A percentile compares a stretch with the other conserved stretches of the same genome.
These are phyloP conservation scores for Pipa parva DNA, from an alignment of 2,113 vertebrate species.

Conservation along the genomic window DNA sequence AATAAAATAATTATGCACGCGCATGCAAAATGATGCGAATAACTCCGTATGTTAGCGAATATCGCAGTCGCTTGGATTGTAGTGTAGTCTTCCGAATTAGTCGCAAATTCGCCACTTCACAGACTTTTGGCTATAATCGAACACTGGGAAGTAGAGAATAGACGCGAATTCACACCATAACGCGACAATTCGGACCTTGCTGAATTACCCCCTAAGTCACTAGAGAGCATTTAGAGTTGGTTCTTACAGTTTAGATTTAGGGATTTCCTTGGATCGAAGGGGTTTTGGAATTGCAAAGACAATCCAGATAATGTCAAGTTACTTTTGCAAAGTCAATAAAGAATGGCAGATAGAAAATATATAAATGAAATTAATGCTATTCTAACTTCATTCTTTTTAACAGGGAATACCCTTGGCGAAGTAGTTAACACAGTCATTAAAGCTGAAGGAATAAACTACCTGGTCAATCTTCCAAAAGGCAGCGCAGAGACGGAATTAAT, in stretches of 20 bases:
- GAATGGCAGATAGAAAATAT: background rate
- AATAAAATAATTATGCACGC: too few relatives aligned
- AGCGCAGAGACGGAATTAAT: constrained; percentile 73
- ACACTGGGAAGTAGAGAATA: too few relatives aligned
- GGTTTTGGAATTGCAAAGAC: background rate
- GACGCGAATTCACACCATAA: too few relatives aligned
- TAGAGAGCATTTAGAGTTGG: background rate
- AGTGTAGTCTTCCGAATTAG: too few relatives aligned
- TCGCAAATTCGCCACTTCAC: too few relatives aligned
- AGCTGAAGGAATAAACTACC: constrained; percentile 56
- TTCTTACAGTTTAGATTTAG: background rate
- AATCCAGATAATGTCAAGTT: background rate
- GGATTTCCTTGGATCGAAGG: background rate
- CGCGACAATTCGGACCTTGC: too few relatives aligned
- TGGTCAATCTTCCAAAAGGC: constrained; percentile 46
- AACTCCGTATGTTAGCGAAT: too few relatives aligned
- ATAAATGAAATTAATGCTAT: background rate
- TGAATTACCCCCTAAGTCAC: too few relatives aligned
- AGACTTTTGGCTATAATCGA: too few relatives aligned
- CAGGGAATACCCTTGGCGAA: constrained; percentile 79
- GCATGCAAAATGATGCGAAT: too few relatives aligned
- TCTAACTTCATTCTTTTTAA: too few relatives aligned
- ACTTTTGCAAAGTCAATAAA: background rate
- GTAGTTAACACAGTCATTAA: constrained; percentile 59
- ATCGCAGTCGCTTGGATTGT: too few relatives aligned